These are phyloP conservation scores for Macrostomum lignano DNA, from an alignment of 1,140 invertebrate species.

Conservation along the genomic window DNA sequence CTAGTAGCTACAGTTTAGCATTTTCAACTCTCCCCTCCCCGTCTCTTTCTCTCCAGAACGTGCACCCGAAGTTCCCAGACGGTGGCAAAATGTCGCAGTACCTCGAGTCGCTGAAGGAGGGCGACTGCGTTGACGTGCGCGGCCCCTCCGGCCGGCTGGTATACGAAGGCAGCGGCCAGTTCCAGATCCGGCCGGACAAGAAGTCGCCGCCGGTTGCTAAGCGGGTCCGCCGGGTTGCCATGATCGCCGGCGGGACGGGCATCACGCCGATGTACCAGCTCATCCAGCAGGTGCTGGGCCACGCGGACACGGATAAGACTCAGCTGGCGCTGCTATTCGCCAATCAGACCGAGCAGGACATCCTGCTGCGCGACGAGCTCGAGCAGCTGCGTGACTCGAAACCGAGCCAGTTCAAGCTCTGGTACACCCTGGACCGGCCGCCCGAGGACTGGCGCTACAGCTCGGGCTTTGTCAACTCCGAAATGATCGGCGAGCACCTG, in stretches of 20 bases:
- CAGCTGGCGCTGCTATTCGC: conserved; percentile 61
- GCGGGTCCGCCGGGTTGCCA: conserved; percentile 21
- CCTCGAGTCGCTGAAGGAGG: conserved; percentile 57
- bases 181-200: conserved; percentile 55
- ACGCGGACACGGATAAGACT: conserved; percentile 50
- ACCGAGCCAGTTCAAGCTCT: conserved; percentile 49
- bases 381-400: conserved; percentile 45
- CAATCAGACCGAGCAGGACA: conserved; percentile 73
- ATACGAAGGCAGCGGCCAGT: conserved; percentile 31
- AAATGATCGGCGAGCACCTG: conserved; percentile 63
- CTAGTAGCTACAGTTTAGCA: too few relatives aligned
- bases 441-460: conserved; percentile 53
- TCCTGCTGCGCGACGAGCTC: conserved; percentile 58
- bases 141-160: conserved; percentile 65
- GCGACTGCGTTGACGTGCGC: conserved; percentile 65
- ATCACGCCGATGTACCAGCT: conserved; percentile 88
- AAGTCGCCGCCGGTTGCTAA: conserved; percentile 31
- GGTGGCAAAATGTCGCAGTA: conserved; percentile 88
- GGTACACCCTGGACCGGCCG: conserved; percentile 23
- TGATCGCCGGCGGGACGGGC: conserved; percentile 38
- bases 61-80: conserved; percentile 83
- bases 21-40: too few relatives aligned
- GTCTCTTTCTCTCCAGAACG: conserved; percentile 85
- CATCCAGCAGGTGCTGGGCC: conserved; percentile 48
- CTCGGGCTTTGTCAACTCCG: conserved; percentile 58